A percentile compares a stretch with the other conserved stretches of the same genome.
These are phyloP conservation scores for Laterallus jamaicensis DNA, from an alignment of 2,113 vertebrate species.

Conservation along the genomic window DNA sequence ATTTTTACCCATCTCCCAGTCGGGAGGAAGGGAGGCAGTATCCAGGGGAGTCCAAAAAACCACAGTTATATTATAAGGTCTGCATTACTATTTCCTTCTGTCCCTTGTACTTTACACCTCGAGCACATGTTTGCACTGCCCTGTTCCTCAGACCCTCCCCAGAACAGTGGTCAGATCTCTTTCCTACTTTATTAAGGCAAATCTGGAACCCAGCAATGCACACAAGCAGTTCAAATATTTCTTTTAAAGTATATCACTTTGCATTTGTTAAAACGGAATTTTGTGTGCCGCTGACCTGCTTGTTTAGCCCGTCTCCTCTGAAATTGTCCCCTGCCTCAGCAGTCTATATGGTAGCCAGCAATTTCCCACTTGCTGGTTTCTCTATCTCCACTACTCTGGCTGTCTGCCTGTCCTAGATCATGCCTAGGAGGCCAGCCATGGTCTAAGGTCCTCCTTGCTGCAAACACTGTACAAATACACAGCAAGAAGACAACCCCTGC, in stretches of 20 bases:
- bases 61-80: not conserved
- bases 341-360: too few relatives aligned
- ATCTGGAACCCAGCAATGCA: not conserved
- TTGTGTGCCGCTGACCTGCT: not conserved
- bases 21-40: not conserved
- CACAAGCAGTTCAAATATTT: not conserved
- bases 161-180: not conserved
- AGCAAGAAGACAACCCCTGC: not conserved
- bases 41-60: not conserved
- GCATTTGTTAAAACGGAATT: not conserved
- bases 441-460: not conserved
- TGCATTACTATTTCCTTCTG: not conserved
- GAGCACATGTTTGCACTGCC: not conserved
- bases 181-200: not conserved
- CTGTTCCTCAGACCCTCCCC: not conserved
- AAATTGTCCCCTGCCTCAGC: not conserved
- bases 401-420: accelerated
- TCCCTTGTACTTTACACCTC: not conserved
- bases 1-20: not conserved
- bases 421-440: not conserved
- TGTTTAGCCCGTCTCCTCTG: not conserved
- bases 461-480: accelerated
- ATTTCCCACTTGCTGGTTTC: not conserved
- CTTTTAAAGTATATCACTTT: not conserved
- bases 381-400: not conserved